These are phyloP conservation scores for Brachyhypopomus occidentalis DNA, from an alignment of 2,113 vertebrate species.

Conservation along the genomic window DNA sequence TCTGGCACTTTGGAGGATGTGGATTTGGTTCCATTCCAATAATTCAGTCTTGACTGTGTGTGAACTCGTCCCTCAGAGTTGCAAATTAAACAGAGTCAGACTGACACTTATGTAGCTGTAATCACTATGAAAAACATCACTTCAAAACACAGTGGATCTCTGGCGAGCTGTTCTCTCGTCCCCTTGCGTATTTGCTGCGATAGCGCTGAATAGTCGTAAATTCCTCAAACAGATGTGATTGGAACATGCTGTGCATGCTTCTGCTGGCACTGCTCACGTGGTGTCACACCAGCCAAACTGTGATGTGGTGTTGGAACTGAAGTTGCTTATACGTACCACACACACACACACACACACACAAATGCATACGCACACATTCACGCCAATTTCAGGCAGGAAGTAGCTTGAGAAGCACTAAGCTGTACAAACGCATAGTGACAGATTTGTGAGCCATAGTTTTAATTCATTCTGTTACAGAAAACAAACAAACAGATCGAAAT, in stretches of 20 bases:
- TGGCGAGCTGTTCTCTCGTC: constrained; percentile 1
- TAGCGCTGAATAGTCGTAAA: neutral
- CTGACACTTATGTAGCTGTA: neutral
- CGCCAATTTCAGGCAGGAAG: no score
- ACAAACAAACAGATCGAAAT: no score
- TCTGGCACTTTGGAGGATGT: no score
- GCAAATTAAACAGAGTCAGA: neutral
- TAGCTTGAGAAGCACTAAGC: no score
- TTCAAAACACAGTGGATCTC: neutral
- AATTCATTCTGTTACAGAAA: no score
- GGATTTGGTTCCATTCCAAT: neutral
- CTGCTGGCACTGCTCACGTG: neutral
- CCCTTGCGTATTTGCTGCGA: neutral
- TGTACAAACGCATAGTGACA: no score
- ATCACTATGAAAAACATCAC: neutral
- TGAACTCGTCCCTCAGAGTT: neutral
- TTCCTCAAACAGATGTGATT: constrained; percentile 7
- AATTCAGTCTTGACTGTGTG: neutral
- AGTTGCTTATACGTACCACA: no score
- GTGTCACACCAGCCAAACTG: neutral
- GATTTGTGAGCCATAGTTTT: no score
- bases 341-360: no score
- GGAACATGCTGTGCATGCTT: neutral
- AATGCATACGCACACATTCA: no score
- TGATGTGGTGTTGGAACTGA: no score